Base-by-base conservation (phyloP, 2,797 vertebrate species). In the Pipistrellus nathusii region DNA sequence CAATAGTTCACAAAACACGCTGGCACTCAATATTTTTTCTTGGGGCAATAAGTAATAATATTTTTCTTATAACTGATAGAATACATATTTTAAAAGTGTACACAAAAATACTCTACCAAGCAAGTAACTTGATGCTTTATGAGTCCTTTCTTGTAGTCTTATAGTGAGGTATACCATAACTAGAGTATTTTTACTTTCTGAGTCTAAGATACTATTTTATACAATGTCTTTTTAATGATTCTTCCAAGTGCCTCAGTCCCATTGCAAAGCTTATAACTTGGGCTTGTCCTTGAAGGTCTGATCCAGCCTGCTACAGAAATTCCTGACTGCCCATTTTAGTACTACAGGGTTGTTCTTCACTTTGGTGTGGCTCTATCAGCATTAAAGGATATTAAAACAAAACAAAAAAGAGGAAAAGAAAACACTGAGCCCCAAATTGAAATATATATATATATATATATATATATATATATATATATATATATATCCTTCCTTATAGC, bases 271-370 rank as follows among this genome's bases (percentile, higher is more conserved):
- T 82, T 91, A 95, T 48, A 72, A 51, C 9, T 3, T 13, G 46
- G 8, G 18, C 0, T 93, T 23, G 1, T 57, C 55, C 76, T 38
- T 48, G 46, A 35, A 96, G 95, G 96, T 94, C 88, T 80, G 72
- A 88, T 91, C 57, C 85, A 93, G 6, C 14, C 32, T 89, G 57
- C 93, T 92, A 68, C 97, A 96, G 93, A 93, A 94, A 94, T 44
- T n/a, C 13, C 35, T 55, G 57, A 76, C 41, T 90, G 32, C 64
- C 90, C 9, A 32, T 18, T 46, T 95, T 93, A 69, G 48, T 66
- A 14, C 20, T 15, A 73, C 23, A 10, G 23, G 83, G 30, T 21
- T 96, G 53, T 44, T 96, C 51, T 92, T 93, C 62, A 85, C 48
- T 69, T 87, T 90, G 15, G 46, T 75, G 96, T 35, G 66, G 55